Conservation (phyloP, 1,140 invertebrate species). For the Maconellicoccus hirsutus region DNA sequence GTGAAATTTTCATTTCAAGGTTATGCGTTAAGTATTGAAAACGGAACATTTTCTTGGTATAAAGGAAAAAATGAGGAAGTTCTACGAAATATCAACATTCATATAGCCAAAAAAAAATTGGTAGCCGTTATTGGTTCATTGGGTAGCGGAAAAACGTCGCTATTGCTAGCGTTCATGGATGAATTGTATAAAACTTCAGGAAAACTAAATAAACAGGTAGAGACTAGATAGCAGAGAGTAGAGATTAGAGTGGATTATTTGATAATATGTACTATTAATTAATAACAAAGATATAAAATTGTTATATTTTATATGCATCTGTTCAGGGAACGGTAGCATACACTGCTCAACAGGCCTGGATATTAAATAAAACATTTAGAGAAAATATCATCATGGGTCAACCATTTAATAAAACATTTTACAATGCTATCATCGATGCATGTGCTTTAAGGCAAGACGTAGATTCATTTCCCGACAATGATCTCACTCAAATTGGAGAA, state of each 20-base stretch:
- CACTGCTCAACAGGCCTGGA: slow-evolving; percentile 47
- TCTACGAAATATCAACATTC: slow-evolving; percentile 33
- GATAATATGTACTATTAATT: neutral
- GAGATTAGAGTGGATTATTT: too few species aligned
- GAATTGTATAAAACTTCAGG: slow-evolving; percentile 38
- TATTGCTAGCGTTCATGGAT: slow-evolving; percentile 43
- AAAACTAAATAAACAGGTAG: slow-evolving; percentile 35
- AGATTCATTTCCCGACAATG: slow-evolving; percentile 39
- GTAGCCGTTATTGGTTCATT: slow-evolving; percentile 44
- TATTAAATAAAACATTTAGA: slow-evolving; percentile 41
- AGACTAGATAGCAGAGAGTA: too few species aligned
- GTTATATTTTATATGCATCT: slow-evolving; percentile 15
- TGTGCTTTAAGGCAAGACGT: slow-evolving; percentile 40
- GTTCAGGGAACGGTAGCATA: slow-evolving; percentile 39
- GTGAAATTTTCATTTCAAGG: too few species aligned
- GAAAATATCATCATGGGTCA: slow-evolving; percentile 43
- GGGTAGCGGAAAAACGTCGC: slow-evolving; percentile 45
- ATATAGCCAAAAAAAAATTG: slow-evolving; percentile 35
- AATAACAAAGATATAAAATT: neutral
- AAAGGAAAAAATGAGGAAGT: neutral
- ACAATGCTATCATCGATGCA: slow-evolving; percentile 40
- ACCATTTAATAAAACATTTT: slow-evolving; percentile 35
- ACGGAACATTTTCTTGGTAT: neutral
- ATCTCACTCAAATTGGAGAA: slow-evolving; percentile 43
- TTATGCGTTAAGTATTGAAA: neutral